Evolutionary conservation across 2,113 vertebrate genomes (phyloP).

Genomic region (Sinocyclocheilus grahami): DNA sequence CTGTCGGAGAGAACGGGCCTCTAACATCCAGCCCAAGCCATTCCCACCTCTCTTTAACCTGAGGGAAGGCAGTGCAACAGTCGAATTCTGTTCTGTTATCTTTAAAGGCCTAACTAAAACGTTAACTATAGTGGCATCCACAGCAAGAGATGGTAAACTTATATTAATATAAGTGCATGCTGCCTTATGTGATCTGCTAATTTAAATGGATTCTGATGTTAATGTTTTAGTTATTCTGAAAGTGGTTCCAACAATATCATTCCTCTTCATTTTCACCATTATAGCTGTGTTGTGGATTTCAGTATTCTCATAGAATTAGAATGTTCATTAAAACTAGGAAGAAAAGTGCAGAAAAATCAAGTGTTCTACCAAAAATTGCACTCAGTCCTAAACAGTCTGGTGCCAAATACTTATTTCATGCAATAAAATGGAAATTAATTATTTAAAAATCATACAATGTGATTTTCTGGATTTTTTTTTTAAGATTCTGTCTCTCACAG

Average conservation of each 20-base stretch:
- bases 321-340: neutral
- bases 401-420: too few species aligned
- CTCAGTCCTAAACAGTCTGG: neutral
- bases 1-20: constrained; percentile 40
- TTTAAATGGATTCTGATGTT: neutral
- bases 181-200: neutral
- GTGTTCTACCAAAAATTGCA: neutral
- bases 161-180: neutral
- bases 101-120: neutral
- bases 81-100: neutral
- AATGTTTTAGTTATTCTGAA: neutral
- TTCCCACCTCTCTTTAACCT: constrained; percentile 51
- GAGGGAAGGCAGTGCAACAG: neutral
- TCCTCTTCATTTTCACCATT: neutral
- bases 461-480: too few species aligned
- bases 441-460: too few species aligned
- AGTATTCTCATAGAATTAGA: neutral
- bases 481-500: too few species aligned
- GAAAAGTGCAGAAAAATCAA: too few species aligned
- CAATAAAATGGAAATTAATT: too few species aligned
- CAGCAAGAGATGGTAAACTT: neutral
- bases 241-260: neutral
- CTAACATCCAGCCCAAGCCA: constrained; percentile 52
- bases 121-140: neutral
- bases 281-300: neutral